Evolutionary conservation across 2,113 vertebrate species (phyloP), one percentile per base, ranked within the genome.

Genomic region (Pomatorhinus ruficollis): DNA sequence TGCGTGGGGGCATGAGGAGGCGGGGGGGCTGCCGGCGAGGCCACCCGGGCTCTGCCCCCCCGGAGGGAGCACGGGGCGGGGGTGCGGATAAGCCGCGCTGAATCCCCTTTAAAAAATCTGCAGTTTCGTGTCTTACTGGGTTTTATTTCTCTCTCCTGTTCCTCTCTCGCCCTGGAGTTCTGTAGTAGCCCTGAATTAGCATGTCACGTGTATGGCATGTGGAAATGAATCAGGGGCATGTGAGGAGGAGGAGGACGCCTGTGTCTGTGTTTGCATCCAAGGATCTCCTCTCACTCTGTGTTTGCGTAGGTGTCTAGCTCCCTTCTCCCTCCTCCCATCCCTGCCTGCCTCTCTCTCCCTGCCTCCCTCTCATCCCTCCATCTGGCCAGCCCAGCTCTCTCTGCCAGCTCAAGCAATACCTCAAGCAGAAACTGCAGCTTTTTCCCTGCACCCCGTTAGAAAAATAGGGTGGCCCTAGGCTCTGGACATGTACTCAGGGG

Each of bases 191-290:
- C 94, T 70, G 95, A 97, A 97, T 97, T 97, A 97, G 97, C 97
- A 97, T 95, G 97, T 97, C 97, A 97, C 97, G 97, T 97, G 97
- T 92, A 95, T 85, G 96, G 96, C 97, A 97, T 97, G 97, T 97
- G 97, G 97, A 97, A 97, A 97, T 97, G 97, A 97, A 97, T 97
- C 97, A 95, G 94, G 96, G 96, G 97, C 97, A 97, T 97, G 97
- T 97, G 97, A 97, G 97, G 95, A 89, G 92, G 91, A 94, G 91
- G 96, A 94, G 91, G 96, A 96, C 77, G 95, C 95, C 94, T 88
- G 96, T 97, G 97, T 97, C 97, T 96, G 95, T 94, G 97, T 97
- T 97, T 97, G 97, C 97, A 97, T 97, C 97, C 97, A 97, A 97
- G 97, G 97, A 97, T 97, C 92, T 83, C 96, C 95, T 96, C 96